These are phyloP conservation scores for Drosophila glabriapex DNA, from an alignment of 2,888 invertebrate genomes.

Conservation along the genomic window DNA sequence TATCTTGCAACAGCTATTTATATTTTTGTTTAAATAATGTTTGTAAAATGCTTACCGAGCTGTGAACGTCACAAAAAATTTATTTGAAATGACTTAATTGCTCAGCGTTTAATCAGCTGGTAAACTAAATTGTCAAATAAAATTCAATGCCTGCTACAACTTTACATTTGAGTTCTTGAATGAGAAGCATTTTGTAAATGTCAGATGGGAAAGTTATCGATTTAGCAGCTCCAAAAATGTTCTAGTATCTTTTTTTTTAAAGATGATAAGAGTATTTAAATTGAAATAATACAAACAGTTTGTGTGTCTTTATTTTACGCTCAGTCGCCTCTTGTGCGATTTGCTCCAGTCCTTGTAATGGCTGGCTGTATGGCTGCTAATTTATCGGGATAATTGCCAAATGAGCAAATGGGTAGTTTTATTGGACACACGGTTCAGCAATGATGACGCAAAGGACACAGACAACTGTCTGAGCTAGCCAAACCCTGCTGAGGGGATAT, in stretches of 20 bases:
- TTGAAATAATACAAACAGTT: background rate
- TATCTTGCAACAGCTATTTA: background rate
- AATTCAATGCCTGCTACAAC: background rate
- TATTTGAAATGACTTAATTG: background rate
- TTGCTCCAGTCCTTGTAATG: background rate
- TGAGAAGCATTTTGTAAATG: background rate
- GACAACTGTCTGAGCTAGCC: conserved; percentile 13
- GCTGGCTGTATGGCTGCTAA: conserved; percentile 73
- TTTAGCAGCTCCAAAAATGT: background rate
- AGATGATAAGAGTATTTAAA: background rate
- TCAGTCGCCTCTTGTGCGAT: background rate
- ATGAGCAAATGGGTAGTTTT: conserved; percentile 85
- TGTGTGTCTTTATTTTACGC: background rate
- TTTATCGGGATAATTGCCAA: conserved; percentile 85
- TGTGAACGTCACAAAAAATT: background rate
- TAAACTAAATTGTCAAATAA: background rate
- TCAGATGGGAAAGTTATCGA: background rate
- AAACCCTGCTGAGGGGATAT: background rate
- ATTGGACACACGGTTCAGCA: conserved; percentile 79
- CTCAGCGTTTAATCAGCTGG: background rate
- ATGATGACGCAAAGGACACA: conserved; percentile 78
- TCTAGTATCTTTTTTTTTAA: background rate
- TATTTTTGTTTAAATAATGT: background rate
- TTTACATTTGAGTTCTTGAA: too few relatives aligned
- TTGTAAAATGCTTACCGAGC: background rate